Conservation (phyloP, 2,888 invertebrate species). For the Spilarctia lutea region DNA sequence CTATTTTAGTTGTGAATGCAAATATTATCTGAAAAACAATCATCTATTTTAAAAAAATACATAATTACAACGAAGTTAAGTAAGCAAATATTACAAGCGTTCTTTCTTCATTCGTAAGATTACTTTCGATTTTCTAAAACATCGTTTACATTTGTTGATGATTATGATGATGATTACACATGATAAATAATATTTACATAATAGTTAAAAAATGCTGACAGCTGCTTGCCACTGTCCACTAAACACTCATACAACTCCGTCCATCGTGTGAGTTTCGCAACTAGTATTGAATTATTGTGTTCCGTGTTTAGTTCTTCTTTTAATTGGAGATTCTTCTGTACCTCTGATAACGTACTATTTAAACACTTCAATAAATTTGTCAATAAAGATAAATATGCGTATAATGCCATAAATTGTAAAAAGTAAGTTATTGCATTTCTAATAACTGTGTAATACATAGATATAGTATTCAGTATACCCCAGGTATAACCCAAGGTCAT, state of each 20-base stretch:
- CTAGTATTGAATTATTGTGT: neutral
- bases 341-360: conserved; percentile 1
- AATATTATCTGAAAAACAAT: conserved; percentile 3
- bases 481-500: neutral
- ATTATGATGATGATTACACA: too few relatives aligned
- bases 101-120: too few relatives aligned
- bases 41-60: too few relatives aligned
- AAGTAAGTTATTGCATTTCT: neutral
- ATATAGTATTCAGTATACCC: neutral
- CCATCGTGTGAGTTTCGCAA: conserved; percentile 7
- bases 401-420: neutral
- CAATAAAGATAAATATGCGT: neutral
- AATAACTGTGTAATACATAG: neutral
- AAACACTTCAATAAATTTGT: neutral
- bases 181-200: conserved; percentile 4
- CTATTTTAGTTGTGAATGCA: neutral
- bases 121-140: too few relatives aligned
- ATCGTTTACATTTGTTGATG: too few relatives aligned
- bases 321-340: neutral
- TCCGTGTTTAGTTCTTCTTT: neutral
- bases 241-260: conserved; percentile 1
- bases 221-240: conserved; percentile 8
- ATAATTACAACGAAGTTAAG: too few relatives aligned
- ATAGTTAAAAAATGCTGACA: conserved; percentile 8
- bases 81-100: too few relatives aligned